phyloP scores from a whole-genome alignment of 2,797 vertebrate species.

The Jordanella pulchra region DNA sequence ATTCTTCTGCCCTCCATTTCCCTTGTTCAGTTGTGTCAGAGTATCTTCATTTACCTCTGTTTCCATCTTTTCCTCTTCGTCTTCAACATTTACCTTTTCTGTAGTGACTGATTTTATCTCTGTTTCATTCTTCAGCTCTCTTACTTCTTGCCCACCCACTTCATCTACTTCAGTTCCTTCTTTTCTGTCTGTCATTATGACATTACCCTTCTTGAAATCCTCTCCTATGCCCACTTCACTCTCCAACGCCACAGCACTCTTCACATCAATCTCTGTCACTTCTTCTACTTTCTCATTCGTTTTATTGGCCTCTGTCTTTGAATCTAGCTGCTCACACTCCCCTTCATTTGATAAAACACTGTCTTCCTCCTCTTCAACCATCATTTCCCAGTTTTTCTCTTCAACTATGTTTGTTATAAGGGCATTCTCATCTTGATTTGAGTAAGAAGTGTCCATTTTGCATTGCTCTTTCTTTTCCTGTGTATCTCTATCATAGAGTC shows the following conservation, averaged over 20 bases:
- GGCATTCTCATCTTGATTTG: slow-evolving; percentile 8
- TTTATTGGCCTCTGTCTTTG: neutral
- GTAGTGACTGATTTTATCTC: slow-evolving; percentile 6
- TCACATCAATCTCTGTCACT: slow-evolving; percentile 4
- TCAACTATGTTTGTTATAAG: slow-evolving; percentile 9
- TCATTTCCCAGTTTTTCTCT: slow-evolving; percentile 59
- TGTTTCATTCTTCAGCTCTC: slow-evolving; percentile 11
- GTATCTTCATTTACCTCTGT: neutral
- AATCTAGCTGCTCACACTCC: neutral
- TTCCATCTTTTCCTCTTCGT: slow-evolving; percentile 29
- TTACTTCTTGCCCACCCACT: slow-evolving; percentile 12
- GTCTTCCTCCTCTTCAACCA: slow-evolving; percentile 62
- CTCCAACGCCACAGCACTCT: neutral
- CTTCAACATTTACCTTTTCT: neutral
- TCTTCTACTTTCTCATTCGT: slow-evolving; percentile 4
- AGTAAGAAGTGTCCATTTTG: slow-evolving; percentile 10
- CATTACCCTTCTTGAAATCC: slow-evolving; percentile 12
- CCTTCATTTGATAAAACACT: slow-evolving; percentile 22
- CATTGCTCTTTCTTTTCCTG: neutral
- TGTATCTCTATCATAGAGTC: slow-evolving; percentile 14
- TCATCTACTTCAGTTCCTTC: slow-evolving; percentile 8
- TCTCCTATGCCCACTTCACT: neutral
- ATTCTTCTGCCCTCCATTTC: slow-evolving; percentile 23
- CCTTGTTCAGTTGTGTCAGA: slow-evolving; percentile 17
- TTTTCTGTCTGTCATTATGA: neutral